These are phyloP conservation scores for Lagocephalus sceleratus DNA, from an alignment of 2,797 vertebrate species.

Conservation along the genomic window DNA sequence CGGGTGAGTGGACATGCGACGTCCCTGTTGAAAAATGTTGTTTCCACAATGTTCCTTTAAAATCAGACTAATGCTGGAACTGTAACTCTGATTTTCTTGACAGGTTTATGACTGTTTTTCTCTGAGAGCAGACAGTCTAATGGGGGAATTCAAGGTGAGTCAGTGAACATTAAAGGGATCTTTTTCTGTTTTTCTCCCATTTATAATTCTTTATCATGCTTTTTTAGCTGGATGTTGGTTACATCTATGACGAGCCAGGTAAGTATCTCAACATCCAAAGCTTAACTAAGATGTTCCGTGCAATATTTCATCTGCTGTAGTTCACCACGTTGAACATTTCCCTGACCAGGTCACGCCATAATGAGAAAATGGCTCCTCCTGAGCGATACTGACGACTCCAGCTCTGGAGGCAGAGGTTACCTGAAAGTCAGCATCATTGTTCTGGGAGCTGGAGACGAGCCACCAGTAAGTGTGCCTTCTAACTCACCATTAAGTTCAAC, in stretches of 20 bases:
- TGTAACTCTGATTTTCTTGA: slow-evolving; percentile 7
- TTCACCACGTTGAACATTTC: slow-evolving; percentile 1
- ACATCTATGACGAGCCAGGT: slow-evolving; percentile 92
- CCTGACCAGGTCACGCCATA: slow-evolving; percentile 64
- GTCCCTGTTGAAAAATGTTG: neutral
- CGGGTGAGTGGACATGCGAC: slow-evolving; percentile 77
- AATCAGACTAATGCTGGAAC: neutral
- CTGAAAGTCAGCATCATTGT: slow-evolving; percentile 94
- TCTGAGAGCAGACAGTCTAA: slow-evolving; percentile 73
- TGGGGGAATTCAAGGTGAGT: slow-evolving; percentile 77
- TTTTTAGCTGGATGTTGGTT: slow-evolving; percentile 88
- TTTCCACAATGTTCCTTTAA: neutral
- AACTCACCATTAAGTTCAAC: neutral
- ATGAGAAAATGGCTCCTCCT: slow-evolving; percentile 95
- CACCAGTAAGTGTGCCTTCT: slow-evolving; percentile 74
- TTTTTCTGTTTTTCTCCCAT: neutral
- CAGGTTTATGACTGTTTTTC: slow-evolving; percentile 77
- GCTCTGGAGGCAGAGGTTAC: slow-evolving; percentile 88
- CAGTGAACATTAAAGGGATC: neutral
- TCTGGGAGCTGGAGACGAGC: slow-evolving; percentile 88
- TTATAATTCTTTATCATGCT: slow-evolving; percentile 19
- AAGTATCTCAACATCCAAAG: slow-evolving; percentile 27
- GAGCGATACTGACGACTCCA: slow-evolving; percentile 86
- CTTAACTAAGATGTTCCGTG: neutral
- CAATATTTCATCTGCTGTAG: neutral